phyloP scores from a whole-genome alignment of 2,888 invertebrate genomes.

The Leptinotarsa tumamoca region DNA sequence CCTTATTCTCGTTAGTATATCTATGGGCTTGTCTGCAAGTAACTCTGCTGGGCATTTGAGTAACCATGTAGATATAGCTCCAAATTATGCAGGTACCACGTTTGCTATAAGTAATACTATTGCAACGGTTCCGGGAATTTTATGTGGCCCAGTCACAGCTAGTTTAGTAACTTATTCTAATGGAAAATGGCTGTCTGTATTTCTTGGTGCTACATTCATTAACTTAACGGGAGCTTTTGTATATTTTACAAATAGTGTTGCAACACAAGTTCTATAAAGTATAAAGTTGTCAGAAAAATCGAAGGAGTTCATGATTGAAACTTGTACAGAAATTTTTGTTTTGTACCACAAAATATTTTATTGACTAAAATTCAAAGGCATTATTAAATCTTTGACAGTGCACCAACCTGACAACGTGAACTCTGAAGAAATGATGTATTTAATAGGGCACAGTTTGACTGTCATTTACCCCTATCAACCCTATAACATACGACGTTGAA shows the following conservation, averaged over 20 bases:
- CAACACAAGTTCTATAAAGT: constrained; percentile 72
- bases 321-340: neutral
- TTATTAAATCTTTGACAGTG: too few relatives aligned
- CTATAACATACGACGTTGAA: neutral
- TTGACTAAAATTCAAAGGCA: too few relatives aligned
- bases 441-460: too few relatives aligned
- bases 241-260: constrained; percentile 79
- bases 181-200: constrained; percentile 81
- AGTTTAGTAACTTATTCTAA: constrained; percentile 77
- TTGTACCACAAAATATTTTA: neutral
- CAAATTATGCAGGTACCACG: constrained; percentile 81
- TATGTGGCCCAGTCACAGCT: constrained; percentile 82
- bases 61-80: constrained; percentile 83
- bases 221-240: constrained; percentile 80
- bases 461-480: too few relatives aligned
- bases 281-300: neutral
- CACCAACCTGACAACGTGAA: too few relatives aligned
- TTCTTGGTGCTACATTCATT: constrained; percentile 77
- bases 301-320: neutral
- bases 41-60: constrained; percentile 82
- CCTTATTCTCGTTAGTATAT: constrained; percentile 78
- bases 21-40: constrained; percentile 80
- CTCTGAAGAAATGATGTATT: too few relatives aligned
- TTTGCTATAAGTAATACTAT: constrained; percentile 83
- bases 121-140: constrained; percentile 80